Evolutionary conservation across 1,140 invertebrate genomes (phyloP).

Genomic region (Elymnias hypermnestra): DNA sequence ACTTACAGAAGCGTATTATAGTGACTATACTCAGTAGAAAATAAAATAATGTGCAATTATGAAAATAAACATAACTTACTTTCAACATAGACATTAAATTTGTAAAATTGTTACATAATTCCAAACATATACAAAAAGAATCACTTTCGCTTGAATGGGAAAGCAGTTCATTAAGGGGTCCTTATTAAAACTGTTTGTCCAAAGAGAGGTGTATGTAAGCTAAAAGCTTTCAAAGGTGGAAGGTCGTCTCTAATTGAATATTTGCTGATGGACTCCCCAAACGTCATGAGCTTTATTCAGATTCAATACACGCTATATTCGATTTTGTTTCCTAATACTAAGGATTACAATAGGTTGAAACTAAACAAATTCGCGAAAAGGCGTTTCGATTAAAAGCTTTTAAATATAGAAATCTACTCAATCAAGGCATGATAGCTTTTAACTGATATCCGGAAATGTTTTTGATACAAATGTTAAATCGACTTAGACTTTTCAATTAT

Average conservation of each 20-base stretch:
- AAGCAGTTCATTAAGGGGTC: constrained; percentile 4
- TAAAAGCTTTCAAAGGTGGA: constrained; percentile 33
- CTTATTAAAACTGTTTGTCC: constrained; percentile 9
- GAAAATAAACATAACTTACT: neutral
- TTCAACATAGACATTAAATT: too few species aligned
- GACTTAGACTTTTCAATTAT: too few species aligned
- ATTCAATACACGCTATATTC: constrained; percentile 1
- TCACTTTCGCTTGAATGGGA: neutral
- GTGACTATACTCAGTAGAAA: too few species aligned
- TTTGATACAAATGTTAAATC: too few species aligned
- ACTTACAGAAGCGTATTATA: too few species aligned
- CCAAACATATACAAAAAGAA: too few species aligned
- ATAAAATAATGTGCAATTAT: neutral
- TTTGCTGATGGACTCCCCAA: constrained; percentile 24
- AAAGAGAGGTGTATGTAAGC: constrained; percentile 17
- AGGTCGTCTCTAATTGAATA: constrained; percentile 30
- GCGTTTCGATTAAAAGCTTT: constrained; percentile 9
- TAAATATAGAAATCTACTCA: constrained; percentile 15
- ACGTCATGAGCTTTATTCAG: constrained; percentile 8
- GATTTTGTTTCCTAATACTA: neutral
- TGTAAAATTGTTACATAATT: too few species aligned
- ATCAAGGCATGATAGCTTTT: constrained; percentile 13
- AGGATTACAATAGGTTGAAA: constrained; percentile 3
- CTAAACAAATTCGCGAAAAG: neutral
- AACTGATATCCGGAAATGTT: too few species aligned